Conservation (phyloP, 2,797 vertebrate genomes). For the Coccyzus lansbergi region DNA sequence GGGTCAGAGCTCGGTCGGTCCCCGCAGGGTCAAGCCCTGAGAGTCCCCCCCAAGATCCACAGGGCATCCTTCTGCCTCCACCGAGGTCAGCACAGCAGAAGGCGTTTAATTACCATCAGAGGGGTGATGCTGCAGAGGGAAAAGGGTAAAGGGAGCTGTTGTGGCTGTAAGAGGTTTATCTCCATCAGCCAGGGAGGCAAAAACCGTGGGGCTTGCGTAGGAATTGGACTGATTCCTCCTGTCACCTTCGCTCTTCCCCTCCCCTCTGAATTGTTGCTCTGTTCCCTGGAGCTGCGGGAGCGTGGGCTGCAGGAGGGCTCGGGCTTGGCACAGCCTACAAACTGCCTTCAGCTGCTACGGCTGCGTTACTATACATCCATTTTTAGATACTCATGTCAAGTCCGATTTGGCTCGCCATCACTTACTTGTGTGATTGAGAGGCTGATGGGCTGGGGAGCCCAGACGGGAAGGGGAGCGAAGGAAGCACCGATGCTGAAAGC, state of each 20-base stretch:
- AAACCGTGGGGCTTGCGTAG: background rate
- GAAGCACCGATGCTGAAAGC: background rate
- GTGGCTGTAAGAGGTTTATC: background rate
- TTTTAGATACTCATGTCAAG: background rate
- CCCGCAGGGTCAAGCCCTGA: background rate
- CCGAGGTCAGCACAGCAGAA: background rate
- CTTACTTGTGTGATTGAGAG: background rate
- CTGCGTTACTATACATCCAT: constrained; percentile 36
- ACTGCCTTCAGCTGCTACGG: constrained; percentile 60
- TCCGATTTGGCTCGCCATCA: background rate
- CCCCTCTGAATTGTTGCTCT: background rate
- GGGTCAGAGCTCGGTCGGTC: background rate
- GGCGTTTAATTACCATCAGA: background rate
- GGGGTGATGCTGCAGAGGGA: background rate
- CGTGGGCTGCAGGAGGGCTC: constrained; percentile 34
- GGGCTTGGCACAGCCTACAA: constrained; percentile 46
- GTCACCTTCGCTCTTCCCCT: constrained; percentile 28
- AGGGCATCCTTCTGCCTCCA: background rate
- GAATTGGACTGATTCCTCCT: background rate
- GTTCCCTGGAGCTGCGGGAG: constrained; percentile 22
- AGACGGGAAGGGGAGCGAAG: background rate
- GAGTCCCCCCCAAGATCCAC: background rate
- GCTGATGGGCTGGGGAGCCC: constrained; percentile 11
- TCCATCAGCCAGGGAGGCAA: background rate
- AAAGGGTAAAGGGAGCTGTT: background rate